Conservation (phyloP, 2,797 vertebrate genomes). For the Triplophysa yarkandensis region DNA sequence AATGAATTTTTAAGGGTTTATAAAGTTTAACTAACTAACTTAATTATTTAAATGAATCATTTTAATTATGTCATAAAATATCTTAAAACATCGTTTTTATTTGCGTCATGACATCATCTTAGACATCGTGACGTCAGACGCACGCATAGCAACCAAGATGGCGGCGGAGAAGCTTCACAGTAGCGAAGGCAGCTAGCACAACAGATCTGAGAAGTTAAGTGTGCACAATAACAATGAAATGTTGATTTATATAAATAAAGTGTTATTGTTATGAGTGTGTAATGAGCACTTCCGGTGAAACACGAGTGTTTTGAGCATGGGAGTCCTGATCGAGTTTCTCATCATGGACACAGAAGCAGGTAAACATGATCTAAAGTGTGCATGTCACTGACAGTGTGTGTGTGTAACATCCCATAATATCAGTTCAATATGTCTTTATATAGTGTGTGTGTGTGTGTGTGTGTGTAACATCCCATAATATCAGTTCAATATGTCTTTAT, state of each 20-base stretch:
- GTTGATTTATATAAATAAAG: not conserved
- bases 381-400: no score
- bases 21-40: no score
- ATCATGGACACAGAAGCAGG: constrained; percentile 75
- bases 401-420: not conserved
- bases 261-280: not conserved
- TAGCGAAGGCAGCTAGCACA: constrained; percentile 6
- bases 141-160: constrained; percentile 79
- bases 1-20: no score
- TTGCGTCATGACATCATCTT: constrained; percentile 64
- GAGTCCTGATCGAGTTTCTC: constrained; percentile 56
- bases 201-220: not conserved
- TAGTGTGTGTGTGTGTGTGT: not conserved
- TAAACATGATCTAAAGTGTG: no score
- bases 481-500: no score
- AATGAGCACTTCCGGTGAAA: not conserved
- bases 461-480: not conserved
- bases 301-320: constrained; percentile 65
- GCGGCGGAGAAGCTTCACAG: constrained; percentile 70
- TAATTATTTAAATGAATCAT: no score
- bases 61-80: no score
- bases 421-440: no score
- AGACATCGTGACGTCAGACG: constrained; percentile 37
- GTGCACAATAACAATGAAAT: not conserved
- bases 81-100: no score